Evolutionary conservation across 2,888 invertebrate genomes (phyloP).

Genomic region (Lepeophtheirus nordmannii): DNA sequence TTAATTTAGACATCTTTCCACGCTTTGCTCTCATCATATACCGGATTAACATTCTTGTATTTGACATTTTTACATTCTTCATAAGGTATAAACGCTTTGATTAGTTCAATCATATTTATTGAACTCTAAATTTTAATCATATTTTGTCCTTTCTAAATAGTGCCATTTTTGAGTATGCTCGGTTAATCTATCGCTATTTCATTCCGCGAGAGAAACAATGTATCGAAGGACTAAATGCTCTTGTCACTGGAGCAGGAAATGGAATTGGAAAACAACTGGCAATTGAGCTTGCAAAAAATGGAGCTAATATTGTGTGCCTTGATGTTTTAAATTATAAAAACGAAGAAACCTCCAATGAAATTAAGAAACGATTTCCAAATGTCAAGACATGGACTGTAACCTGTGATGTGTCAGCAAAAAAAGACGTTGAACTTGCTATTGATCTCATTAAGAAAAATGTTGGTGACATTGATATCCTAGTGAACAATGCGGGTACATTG

Average conservation of each 20-base stretch:
- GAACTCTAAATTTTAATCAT: neutral
- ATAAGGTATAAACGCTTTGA: no score
- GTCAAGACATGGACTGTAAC: no score
- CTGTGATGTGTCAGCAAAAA: slow-evolving; percentile 7
- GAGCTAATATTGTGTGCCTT: slow-evolving; percentile 17
- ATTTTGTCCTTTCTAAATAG: neutral
- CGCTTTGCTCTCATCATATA: no score
- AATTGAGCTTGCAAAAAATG: neutral
- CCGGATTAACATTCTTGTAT: no score
- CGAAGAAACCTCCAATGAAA: neutral
- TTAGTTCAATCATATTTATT: no score
- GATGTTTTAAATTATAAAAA: neutral
- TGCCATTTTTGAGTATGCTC: neutral
- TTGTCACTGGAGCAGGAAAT: slow-evolving; percentile 21
- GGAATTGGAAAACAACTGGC: slow-evolving; percentile 18
- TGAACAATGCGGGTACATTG: slow-evolving; percentile 18
- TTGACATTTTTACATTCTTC: no score
- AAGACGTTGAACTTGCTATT: slow-evolving; percentile 9
- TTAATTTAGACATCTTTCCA: no score
- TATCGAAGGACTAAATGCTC: slow-evolving; percentile 9
- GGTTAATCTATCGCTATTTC: neutral
- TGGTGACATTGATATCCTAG: slow-evolving; percentile 15
- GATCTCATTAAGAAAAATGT: slow-evolving; percentile 5
- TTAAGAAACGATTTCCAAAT: neutral
- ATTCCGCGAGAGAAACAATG: neutral